These are phyloP conservation scores for Stigmatopora argus DNA, from an alignment of 2,113 vertebrate species.

Conservation along the genomic window DNA sequence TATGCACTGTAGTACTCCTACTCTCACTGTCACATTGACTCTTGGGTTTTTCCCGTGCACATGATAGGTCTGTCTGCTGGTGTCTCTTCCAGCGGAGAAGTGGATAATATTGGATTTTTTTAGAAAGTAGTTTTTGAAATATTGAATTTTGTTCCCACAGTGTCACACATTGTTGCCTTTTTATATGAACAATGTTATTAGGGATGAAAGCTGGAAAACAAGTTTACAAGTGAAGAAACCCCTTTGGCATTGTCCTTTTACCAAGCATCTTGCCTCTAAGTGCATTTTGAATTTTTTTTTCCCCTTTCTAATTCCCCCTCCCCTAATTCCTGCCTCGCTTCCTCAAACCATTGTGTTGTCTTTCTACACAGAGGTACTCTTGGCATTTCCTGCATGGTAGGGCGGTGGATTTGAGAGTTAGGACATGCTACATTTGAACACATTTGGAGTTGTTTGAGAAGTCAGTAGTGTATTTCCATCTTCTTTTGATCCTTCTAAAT, in stretches of 20 bases:
- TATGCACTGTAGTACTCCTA: slow-evolving; percentile 6
- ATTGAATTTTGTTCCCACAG: slow-evolving; percentile 9
- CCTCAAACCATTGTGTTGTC: slow-evolving; percentile 21
- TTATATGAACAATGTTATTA: slow-evolving; percentile 51
- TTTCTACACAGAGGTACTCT: slow-evolving; percentile 4
- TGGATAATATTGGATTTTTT: slow-evolving; percentile 10
- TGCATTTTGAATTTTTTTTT: slow-evolving; percentile 4
- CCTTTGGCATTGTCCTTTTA: slow-evolving; percentile 32
- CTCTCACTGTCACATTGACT: slow-evolving; percentile 26
- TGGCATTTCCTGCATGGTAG: slow-evolving; percentile 25
- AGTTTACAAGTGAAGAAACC: slow-evolving; percentile 28
- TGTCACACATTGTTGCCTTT: slow-evolving; percentile 13
- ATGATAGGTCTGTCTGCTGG: slow-evolving; percentile 24
- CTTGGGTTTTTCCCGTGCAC: slow-evolving; percentile 13
- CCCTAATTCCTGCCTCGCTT: slow-evolving; percentile 36
- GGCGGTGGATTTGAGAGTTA: not conserved
- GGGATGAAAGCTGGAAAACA: slow-evolving; percentile 40
- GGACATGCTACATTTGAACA: not conserved
- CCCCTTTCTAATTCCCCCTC: slow-evolving; percentile 7
- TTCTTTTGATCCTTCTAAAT: not conserved
- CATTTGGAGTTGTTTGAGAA: not conserved
- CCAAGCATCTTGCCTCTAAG: not conserved
- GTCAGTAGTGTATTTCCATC: slow-evolving; percentile 1
- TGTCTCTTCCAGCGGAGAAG: slow-evolving; percentile 5
- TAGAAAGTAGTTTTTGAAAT: slow-evolving; percentile 17